phyloP scores from a whole-genome alignment of 2,888 invertebrate genomes.

The Dusona sp. region DNA sequence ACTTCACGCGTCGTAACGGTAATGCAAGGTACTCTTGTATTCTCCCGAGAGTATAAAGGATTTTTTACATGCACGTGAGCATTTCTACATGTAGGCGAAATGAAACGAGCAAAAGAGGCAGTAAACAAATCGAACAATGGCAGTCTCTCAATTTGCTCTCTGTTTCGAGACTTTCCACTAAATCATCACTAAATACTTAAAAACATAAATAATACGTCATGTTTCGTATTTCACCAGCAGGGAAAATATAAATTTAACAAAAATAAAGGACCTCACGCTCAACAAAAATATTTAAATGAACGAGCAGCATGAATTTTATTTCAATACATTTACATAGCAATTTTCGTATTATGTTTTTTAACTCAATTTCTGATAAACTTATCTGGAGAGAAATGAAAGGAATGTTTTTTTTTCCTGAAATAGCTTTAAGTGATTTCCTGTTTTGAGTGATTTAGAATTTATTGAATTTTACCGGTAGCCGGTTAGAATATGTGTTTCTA shows the following conservation, averaged over 20 bases:
- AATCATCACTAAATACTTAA: slow-evolving; percentile 4
- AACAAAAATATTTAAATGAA: too few species aligned
- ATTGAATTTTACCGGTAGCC: slow-evolving; percentile 37
- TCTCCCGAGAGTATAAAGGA: slow-evolving; percentile 11
- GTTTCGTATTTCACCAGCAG: not conserved
- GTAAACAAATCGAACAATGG: slow-evolving; percentile 44
- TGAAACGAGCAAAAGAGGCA: slow-evolving; percentile 24
- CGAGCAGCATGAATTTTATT: not conserved
- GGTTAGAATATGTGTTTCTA: slow-evolving; percentile 32
- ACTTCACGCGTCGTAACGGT: slow-evolving; percentile 75
- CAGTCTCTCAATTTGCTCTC: not conserved
- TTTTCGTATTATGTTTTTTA: not conserved
- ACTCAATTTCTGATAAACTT: not conserved
- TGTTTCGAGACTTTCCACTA: slow-evolving; percentile 4
- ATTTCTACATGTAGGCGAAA: not conserved
- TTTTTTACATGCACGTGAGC: slow-evolving; percentile 1
- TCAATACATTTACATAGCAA: not conserved
- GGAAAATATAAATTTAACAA: not conserved
- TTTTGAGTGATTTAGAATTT: slow-evolving; percentile 4
- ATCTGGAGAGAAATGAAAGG: not conserved
- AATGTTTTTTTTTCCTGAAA: not conserved
- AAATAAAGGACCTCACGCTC: not conserved
- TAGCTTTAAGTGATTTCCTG: too few species aligned
- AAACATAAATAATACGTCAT: not conserved
- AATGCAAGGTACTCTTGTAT: slow-evolving; percentile 63